Evolutionary conservation across 2,797 vertebrate species (phyloP).

Genomic region (Bovichtus diacanthus): DNA sequence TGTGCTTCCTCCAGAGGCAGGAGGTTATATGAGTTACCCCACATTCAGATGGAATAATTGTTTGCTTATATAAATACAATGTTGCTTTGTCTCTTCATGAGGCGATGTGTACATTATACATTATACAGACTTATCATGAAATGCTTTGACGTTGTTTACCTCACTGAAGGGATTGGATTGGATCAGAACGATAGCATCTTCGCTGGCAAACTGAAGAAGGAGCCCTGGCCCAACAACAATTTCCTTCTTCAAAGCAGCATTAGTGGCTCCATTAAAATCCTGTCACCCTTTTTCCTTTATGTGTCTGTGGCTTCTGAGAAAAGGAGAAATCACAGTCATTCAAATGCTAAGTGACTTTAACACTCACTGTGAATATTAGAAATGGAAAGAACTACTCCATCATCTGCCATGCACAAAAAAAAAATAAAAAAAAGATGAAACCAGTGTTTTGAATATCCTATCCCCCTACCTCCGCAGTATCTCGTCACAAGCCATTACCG

Average conservation of each 20-base stretch:
- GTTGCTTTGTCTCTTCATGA: conserved; percentile 55
- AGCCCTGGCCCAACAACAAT: conserved; percentile 75
- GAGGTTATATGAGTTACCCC: conserved; percentile 60
- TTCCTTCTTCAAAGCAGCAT: conserved; percentile 81
- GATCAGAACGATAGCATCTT: conserved; percentile 73
- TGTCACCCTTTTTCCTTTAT: conserved; percentile 77
- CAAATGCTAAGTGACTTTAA: conserved; percentile 85
- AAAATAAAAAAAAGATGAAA: conserved; percentile 47
- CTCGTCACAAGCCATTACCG: conserved; percentile 80
- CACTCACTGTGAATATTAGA: conserved; percentile 79
- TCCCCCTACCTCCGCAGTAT: conserved; percentile 65
- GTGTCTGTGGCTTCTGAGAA: conserved; percentile 69
- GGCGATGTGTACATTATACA: conserved; percentile 27
- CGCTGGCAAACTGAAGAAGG: conserved; percentile 55
- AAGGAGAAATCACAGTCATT: conserved; percentile 81
- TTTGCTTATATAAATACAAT: conserved; percentile 67
- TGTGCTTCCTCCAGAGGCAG: conserved; percentile 54
- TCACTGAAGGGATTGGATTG: conserved; percentile 54
- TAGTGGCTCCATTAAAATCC: conserved; percentile 86
- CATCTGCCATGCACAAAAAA: conserved; percentile 63
- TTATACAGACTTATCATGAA: conserved; percentile 52
- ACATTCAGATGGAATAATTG: conserved; percentile 58
- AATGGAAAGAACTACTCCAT: conserved; percentile 70
- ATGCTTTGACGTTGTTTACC: conserved; percentile 73
- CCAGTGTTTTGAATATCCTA: conserved; percentile 71